These are phyloP conservation scores for Latheticus oryzae DNA, from an alignment of 2,888 invertebrate species.

Conservation along the genomic window DNA sequence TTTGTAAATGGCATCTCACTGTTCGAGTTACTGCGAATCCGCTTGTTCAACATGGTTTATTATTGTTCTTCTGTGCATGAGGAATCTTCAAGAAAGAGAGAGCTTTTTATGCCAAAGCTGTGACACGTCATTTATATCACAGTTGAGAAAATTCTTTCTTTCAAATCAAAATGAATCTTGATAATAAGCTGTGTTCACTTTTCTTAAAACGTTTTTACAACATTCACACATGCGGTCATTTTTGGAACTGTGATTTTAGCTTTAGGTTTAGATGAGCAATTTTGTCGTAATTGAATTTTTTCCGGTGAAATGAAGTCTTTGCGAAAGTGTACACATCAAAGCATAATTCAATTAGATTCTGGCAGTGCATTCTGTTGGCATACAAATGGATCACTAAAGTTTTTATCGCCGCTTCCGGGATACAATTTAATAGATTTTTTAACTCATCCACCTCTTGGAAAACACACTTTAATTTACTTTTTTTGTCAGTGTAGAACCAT, in stretches of 20 bases:
- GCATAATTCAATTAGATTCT: slow-evolving; percentile 33
- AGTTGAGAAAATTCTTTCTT: slow-evolving; percentile 6
- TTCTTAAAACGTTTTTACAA: neutral
- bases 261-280: too few species aligned
- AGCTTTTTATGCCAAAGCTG: slow-evolving; percentile 11
- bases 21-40: slow-evolving; percentile 32
- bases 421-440: slow-evolving; percentile 27
- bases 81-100: slow-evolving; percentile 28
- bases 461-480: slow-evolving; percentile 9
- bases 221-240: slow-evolving; percentile 1
- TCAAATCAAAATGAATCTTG: slow-evolving; percentile 2
- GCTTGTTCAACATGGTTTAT: slow-evolving; percentile 35
- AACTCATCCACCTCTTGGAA: slow-evolving; percentile 15
- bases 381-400: slow-evolving; percentile 33
- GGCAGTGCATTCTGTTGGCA: slow-evolving; percentile 27
- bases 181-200: slow-evolving; percentile 9
- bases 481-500: too few species aligned
- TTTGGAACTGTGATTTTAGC: slow-evolving; percentile 11
- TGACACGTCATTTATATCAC: slow-evolving; percentile 18
- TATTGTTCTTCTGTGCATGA: slow-evolving; percentile 22
- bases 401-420: slow-evolving; percentile 29
- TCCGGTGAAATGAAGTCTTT: slow-evolving; percentile 21
- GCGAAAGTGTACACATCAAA: slow-evolving; percentile 34
- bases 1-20: slow-evolving; percentile 35
- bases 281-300: slow-evolving; percentile 30